phyloP scores from a whole-genome alignment of 1,140 invertebrate genomes.

The Megalopta genalis region DNA sequence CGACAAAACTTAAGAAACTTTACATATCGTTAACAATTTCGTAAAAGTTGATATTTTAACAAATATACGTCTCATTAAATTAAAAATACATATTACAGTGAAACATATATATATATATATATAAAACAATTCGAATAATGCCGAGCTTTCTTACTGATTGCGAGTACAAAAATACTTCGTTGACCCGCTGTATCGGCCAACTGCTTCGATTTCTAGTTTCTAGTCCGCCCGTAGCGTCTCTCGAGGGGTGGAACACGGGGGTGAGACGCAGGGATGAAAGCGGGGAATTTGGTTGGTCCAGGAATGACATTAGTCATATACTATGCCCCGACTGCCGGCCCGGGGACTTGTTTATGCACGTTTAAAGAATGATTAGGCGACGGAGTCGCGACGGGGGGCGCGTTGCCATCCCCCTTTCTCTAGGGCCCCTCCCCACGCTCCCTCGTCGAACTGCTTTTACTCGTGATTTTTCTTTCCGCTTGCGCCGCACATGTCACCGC shows the following conservation, averaged over 20 bases:
- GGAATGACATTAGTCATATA: slow-evolving; percentile 79
- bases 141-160: too few relatives aligned
- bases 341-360: slow-evolving; percentile 78
- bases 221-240: slow-evolving; percentile 9
- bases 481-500: slow-evolving; percentile 36
- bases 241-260: slow-evolving; percentile 19
- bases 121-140: too few relatives aligned
- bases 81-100: too few relatives aligned
- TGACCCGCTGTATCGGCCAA: too few relatives aligned
- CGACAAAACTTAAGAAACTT: too few relatives aligned
- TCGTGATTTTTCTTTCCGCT: slow-evolving; percentile 40
- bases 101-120: too few relatives aligned
- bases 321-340: slow-evolving; percentile 61
- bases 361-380: slow-evolving; percentile 81
- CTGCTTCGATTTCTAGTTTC: slow-evolving; percentile 64
- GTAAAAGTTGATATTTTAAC: too few relatives aligned
- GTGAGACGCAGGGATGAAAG: slow-evolving; percentile 46
- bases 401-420: slow-evolving; percentile 59
- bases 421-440: slow-evolving; percentile 9
- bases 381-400: slow-evolving; percentile 73
- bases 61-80: too few relatives aligned
- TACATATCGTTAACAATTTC: too few relatives aligned
- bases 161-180: too few relatives aligned
- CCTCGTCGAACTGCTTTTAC: slow-evolving; percentile 37
- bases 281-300: slow-evolving; percentile 62